phyloP scores from a whole-genome alignment of 2,113 vertebrate species.

The Nesogale talazaci region DNA sequence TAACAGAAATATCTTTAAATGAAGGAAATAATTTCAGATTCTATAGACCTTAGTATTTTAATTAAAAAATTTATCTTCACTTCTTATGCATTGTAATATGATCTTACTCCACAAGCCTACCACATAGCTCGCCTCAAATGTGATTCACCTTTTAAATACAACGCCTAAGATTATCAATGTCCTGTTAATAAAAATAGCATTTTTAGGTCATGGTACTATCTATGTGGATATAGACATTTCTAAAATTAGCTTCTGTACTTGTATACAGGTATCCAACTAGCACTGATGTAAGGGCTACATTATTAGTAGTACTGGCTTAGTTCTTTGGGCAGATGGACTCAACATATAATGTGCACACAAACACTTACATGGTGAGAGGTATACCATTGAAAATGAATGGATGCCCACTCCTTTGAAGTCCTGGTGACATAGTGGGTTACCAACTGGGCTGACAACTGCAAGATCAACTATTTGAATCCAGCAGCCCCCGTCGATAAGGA shows the following conservation, averaged over 20 bases:
- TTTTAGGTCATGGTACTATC: neutral
- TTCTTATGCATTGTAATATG: neutral
- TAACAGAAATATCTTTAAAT: neutral
- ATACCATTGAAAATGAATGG: neutral
- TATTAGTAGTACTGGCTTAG: neutral
- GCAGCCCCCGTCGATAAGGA: too few relatives aligned
- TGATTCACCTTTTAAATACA: neutral
- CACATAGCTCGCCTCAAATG: neutral
- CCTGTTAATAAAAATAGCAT: neutral
- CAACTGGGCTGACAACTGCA: too few relatives aligned
- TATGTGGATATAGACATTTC: neutral
- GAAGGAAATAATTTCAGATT: neutral
- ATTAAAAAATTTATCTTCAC: neutral
- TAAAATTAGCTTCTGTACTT: slow-evolving; percentile 19
- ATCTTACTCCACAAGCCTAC: neutral
- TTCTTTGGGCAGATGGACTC: neutral
- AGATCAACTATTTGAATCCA: too few relatives aligned
- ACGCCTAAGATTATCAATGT: neutral
- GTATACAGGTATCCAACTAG: neutral
- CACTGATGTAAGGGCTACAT: neutral
- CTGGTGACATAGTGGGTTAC: too few relatives aligned
- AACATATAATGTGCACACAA: slow-evolving; percentile 6
- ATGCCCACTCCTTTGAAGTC: too few relatives aligned
- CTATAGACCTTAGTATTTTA: neutral
- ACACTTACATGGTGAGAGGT: neutral